Evolutionary conservation across 2,797 vertebrate species (phyloP).

Genomic region (Stomatorhinus walkeri): DNA sequence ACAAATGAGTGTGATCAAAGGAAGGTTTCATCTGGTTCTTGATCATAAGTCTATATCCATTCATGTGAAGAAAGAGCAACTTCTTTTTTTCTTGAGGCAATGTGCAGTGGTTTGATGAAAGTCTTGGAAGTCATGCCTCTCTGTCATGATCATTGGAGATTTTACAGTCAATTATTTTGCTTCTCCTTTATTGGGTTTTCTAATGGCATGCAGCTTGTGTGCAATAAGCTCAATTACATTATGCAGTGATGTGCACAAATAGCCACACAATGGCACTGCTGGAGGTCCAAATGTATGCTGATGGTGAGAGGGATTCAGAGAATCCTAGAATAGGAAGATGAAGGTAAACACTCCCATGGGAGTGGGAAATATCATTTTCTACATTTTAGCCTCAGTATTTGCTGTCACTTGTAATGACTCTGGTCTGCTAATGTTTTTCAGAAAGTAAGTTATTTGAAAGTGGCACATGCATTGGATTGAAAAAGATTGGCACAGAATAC

Average conservation of each 20-base stretch:
- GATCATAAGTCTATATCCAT: neutral
- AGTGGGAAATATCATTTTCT: neutral
- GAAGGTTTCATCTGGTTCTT: conserved; percentile 9
- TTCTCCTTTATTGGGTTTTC: conserved; percentile 23
- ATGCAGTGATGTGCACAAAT: conserved; percentile 21
- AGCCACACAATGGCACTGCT: neutral
- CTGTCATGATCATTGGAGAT: conserved; percentile 15
- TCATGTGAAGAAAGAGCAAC: neutral
- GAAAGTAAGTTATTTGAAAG: neutral
- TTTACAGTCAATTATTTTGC: conserved; percentile 21
- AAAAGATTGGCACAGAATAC: neutral
- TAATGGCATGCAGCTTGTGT: conserved; percentile 21
- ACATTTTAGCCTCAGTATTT: neutral
- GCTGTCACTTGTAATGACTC: neutral
- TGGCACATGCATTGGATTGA: neutral
- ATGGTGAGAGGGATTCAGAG: neutral
- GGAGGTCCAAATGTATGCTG: neutral
- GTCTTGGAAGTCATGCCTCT: neutral
- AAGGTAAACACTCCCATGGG: neutral
- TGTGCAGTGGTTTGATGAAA: conserved; percentile 7
- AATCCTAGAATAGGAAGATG: neutral
- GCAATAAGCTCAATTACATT: conserved; percentile 25
- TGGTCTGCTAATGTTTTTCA: neutral
- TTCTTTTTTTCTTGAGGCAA: neutral
- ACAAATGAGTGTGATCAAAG: conserved; percentile 10